These are phyloP conservation scores for Adelphocoris suturalis DNA, from an alignment of 2,888 invertebrate species.

Conservation along the genomic window DNA sequence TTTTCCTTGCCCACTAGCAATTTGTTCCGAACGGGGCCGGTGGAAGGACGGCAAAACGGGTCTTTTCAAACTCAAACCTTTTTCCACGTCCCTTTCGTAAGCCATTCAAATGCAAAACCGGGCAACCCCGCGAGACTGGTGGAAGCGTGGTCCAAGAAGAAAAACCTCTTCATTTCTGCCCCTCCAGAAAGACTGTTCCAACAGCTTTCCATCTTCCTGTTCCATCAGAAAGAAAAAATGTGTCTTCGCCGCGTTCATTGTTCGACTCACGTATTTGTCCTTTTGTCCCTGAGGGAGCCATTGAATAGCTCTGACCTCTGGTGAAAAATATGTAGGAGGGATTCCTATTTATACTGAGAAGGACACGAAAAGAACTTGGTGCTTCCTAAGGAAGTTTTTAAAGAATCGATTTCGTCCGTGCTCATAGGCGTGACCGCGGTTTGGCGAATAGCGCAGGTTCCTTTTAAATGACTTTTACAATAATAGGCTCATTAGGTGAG, in stretches of 20 bases:
- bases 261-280: slow-evolving; percentile 65
- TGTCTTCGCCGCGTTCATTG: slow-evolving; percentile 58
- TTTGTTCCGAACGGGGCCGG: slow-evolving; percentile 57
- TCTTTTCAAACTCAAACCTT: slow-evolving; percentile 41
- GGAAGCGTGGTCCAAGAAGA: slow-evolving; percentile 54
- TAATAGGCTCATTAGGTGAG: slow-evolving; percentile 37
- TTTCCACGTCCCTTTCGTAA: slow-evolving; percentile 13
- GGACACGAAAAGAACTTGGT: neutral
- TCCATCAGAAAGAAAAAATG: slow-evolving; percentile 56
- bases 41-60: slow-evolving; percentile 38
- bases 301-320: slow-evolving; percentile 57
- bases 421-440: neutral
- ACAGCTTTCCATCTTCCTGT: slow-evolving; percentile 60
- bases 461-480: slow-evolving; percentile 37
- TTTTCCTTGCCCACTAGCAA: slow-evolving; percentile 63
- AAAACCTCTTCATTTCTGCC: slow-evolving; percentile 61
- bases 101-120: slow-evolving; percentile 65
- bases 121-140: slow-evolving; percentile 17
- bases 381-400: slow-evolving; percentile 9
- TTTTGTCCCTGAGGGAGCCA: slow-evolving; percentile 37
- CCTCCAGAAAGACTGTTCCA: slow-evolving; percentile 24
- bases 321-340: slow-evolving; percentile 54
- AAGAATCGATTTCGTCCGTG: slow-evolving; percentile 13
- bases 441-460: neutral
- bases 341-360: slow-evolving; percentile 30